Percentiles rank a stretch among this genome's conserved stretches.
phyloP scores from a whole-genome alignment of 2,888 invertebrate genomes.

The Lampropteryx suffumata region DNA sequence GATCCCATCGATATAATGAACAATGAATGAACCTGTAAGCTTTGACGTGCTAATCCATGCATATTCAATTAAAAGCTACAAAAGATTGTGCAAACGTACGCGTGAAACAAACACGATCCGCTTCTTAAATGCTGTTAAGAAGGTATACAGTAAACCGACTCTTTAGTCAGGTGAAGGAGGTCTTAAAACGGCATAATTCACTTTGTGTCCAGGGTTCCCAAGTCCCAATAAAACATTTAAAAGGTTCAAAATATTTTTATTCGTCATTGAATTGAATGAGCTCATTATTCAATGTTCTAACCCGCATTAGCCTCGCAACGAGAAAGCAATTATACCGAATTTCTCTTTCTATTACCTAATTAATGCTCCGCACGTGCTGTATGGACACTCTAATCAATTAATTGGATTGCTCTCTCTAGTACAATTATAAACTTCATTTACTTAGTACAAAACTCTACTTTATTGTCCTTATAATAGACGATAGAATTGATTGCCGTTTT shows the following conservation, averaged over 20 bases:
- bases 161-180: no score
- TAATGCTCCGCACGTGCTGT: slow-evolving; percentile 61
- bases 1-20: no score
- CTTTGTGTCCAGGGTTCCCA: no score
- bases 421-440: slow-evolving; percentile 41
- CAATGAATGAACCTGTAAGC: slow-evolving; percentile 23
- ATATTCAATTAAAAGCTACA: slow-evolving; percentile 59
- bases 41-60: slow-evolving; percentile 45
- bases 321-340: slow-evolving; percentile 66
- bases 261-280: slow-evolving; percentile 47
- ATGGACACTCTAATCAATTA: slow-evolving; percentile 49
- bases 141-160: no score
- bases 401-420: slow-evolving; percentile 64
- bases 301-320: slow-evolving; percentile 33
- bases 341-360: slow-evolving; percentile 66
- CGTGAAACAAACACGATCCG: slow-evolving; percentile 60
- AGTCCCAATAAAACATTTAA: background rate
- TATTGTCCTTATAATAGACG: slow-evolving; percentile 30
- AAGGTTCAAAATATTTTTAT: slow-evolving; percentile 13
- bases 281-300: slow-evolving; percentile 34
- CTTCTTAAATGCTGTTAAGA: slow-evolving; percentile 14
- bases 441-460: slow-evolving; percentile 36
- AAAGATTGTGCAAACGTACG: slow-evolving; percentile 55
- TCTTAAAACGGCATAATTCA: no score
- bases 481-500: slow-evolving; percentile 26